Conservation (phyloP, 2,113 vertebrate genomes). For the Rhinoptilus africanus region DNA sequence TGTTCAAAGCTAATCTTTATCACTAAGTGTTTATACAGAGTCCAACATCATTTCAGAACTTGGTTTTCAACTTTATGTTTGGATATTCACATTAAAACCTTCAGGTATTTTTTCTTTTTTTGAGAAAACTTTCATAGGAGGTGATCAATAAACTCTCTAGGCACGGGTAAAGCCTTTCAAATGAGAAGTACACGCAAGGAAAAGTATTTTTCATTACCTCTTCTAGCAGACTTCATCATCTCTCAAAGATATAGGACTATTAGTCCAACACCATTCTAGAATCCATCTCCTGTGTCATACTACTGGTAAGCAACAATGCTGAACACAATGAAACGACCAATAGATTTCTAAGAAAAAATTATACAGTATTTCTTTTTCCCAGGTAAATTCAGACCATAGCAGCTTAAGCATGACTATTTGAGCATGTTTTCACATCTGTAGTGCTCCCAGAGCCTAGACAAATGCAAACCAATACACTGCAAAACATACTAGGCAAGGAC, state of each 20-base stretch:
- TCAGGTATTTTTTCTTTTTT: neutral
- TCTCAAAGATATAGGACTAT: neutral
- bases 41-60: neutral
- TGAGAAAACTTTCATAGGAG: neutral
- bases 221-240: neutral
- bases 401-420: neutral
- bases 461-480: neutral
- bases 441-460: neutral
- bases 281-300: neutral
- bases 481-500: neutral
- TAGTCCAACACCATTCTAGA: neutral
- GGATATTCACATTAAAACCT: neutral
- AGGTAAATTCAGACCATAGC: neutral
- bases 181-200: neutral
- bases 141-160: neutral
- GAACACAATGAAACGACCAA: neutral
- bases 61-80: neutral
- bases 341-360: neutral
- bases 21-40: neutral
- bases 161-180: neutral
- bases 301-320: neutral
- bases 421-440: neutral
- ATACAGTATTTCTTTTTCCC: neutral
- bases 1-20: neutral
- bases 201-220: neutral